phyloP scores from a whole-genome alignment of 2,797 vertebrate genomes.

The Periparus ater region DNA sequence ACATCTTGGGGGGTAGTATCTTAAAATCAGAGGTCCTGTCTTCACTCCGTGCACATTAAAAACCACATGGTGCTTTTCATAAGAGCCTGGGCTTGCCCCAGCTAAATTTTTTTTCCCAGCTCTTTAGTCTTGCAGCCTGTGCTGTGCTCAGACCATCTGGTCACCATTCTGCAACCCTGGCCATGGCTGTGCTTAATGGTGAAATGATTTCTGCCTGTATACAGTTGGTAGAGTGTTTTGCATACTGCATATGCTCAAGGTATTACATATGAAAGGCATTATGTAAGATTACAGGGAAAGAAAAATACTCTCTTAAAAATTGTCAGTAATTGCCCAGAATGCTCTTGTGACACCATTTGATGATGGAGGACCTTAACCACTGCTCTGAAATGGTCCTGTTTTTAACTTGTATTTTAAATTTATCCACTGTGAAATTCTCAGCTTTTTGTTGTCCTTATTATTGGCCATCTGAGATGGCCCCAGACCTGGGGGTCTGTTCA shows the following conservation, averaged over 20 bases:
- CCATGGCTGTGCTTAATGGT: slow-evolving; percentile 34
- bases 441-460: neutral
- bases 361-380: neutral
- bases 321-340: slow-evolving; percentile 52
- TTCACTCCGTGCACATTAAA: slow-evolving; percentile 49
- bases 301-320: slow-evolving; percentile 48
- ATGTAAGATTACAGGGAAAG: slow-evolving; percentile 51
- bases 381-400: neutral
- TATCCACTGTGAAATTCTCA: neutral
- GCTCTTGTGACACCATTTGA: slow-evolving; percentile 46
- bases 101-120: neutral
- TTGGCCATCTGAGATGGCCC: neutral
- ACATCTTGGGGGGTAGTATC: slow-evolving; percentile 57
- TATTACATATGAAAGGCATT: slow-evolving; percentile 64
- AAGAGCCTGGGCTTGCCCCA: slow-evolving; percentile 11
- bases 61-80: slow-evolving; percentile 48
- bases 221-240: slow-evolving; percentile 51
- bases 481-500: neutral
- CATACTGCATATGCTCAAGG: slow-evolving; percentile 24
- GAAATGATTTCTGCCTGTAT: slow-evolving; percentile 51
- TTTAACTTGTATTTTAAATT: slow-evolving; percentile 22
- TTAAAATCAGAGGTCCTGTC: slow-evolving; percentile 61
- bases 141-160: slow-evolving; percentile 54
- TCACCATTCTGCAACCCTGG: slow-evolving; percentile 55
- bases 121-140: neutral